A percentile compares a stretch with the other conserved stretches of the same genome.
phyloP scores from a whole-genome alignment of 2,797 vertebrate genomes.

The Brotogeris chrysoptera region DNA sequence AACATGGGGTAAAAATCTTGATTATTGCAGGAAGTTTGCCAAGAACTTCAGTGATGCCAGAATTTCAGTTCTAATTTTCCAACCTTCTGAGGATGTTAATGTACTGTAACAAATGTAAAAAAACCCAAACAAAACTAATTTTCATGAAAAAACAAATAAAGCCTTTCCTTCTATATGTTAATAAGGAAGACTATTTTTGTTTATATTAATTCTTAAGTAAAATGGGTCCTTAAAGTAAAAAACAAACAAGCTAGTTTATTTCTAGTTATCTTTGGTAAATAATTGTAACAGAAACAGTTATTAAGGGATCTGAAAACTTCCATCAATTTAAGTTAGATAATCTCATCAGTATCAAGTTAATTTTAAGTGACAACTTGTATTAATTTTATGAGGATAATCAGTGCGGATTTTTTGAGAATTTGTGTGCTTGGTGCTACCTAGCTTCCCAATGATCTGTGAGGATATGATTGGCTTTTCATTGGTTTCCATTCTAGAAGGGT shows the following conservation, averaged over 20 bases:
- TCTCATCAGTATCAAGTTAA: background rate
- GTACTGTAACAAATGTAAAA: background rate
- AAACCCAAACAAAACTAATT: background rate
- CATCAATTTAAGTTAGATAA: background rate
- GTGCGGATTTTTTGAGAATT: background rate
- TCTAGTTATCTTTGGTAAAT: background rate
- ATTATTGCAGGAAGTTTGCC: background rate
- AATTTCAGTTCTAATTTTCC: background rate
- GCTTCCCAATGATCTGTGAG: background rate
- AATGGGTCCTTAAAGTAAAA: background rate
- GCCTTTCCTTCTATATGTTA: background rate
- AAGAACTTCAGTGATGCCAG: background rate
- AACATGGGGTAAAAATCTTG: background rate
- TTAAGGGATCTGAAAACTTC: background rate
- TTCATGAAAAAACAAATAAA: background rate
- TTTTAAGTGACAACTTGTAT: background rate
- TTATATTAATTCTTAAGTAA: background rate
- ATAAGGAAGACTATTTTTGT: background rate
- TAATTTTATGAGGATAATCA: background rate
- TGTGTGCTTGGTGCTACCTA: background rate
- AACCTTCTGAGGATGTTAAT: background rate
- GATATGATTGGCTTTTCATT: background rate
- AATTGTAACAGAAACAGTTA: background rate
- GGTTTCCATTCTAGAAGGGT: conserved; percentile 85
- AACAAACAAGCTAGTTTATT: background rate